phyloP scores from a whole-genome alignment of 2,113 vertebrate species.

The Cryptoleucopteryx plumbea region DNA sequence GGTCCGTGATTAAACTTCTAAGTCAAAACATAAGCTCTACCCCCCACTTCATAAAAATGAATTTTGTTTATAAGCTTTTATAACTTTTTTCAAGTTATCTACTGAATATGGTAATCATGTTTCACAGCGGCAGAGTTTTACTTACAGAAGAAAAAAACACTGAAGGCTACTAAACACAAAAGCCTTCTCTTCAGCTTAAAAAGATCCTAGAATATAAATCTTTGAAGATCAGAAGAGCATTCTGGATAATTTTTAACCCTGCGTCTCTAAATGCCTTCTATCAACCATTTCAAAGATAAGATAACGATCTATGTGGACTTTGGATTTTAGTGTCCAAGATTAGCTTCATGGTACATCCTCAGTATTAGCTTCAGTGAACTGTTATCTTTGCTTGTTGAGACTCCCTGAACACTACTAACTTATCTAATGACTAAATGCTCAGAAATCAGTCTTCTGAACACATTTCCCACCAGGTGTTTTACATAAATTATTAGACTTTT shows the following conservation, averaged over 20 bases:
- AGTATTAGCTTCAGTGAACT: background rate
- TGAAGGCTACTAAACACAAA: background rate
- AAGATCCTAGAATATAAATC: background rate
- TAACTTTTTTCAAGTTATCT: background rate
- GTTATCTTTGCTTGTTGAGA: background rate
- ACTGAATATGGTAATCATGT: background rate
- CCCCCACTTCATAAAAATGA: background rate
- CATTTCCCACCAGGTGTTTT: background rate
- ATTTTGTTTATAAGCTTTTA: background rate
- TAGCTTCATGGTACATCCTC: background rate
- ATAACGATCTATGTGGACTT: background rate
- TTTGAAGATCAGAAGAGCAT: background rate
- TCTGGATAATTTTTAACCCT: conserved; percentile 29
- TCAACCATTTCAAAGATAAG: background rate
- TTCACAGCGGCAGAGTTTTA: background rate
- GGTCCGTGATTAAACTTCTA: background rate
- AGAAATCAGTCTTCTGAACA: background rate
- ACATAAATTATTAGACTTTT: background rate
- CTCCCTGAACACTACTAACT: background rate
- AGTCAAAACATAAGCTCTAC: background rate
- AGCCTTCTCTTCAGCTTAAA: background rate
- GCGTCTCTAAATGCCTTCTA: background rate
- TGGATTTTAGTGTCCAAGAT: background rate
- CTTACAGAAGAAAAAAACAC: background rate
- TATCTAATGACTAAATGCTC: background rate